Conservation (phyloP, 1,140 invertebrate genomes). For the Apolygus lucorum region DNA sequence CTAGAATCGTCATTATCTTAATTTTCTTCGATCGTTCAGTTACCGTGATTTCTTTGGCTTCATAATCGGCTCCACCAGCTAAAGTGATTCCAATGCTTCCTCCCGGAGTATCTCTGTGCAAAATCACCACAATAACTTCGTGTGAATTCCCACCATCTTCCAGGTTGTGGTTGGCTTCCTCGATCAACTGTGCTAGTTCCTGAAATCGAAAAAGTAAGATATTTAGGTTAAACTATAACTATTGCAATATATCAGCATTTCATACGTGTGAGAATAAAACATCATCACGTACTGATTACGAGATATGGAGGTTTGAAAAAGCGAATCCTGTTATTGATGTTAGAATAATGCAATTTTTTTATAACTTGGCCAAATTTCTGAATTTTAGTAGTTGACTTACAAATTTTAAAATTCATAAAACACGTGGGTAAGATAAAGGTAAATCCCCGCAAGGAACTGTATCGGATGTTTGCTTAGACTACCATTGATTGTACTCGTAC, state of each 20-base stretch:
- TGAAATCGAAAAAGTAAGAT: slow-evolving; percentile 31
- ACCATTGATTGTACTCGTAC: no score
- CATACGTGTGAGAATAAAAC: no score
- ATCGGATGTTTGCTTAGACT: no score
- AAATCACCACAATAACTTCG: slow-evolving; percentile 50
- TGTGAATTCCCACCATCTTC: slow-evolving; percentile 44
- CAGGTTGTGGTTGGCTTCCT: slow-evolving; percentile 51
- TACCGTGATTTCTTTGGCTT: slow-evolving; percentile 83
- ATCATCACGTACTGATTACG: neutral
- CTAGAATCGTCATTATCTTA: slow-evolving; percentile 14
- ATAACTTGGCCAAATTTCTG: no score
- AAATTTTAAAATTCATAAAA: no score
- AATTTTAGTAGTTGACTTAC: no score
- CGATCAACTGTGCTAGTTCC: slow-evolving; percentile 53
- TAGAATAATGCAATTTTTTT: no score
- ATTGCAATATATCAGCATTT: no score
- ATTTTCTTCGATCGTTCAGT: slow-evolving; percentile 34
- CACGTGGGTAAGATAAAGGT: no score
- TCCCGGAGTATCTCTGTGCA: slow-evolving; percentile 53
- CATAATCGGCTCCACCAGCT: slow-evolving; percentile 78
- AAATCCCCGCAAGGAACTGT: no score
- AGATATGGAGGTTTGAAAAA: slow-evolving; percentile 23
- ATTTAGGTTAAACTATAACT: neutral
- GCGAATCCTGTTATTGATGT: no score
- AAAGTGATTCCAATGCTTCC: slow-evolving; percentile 77